phyloP scores from a whole-genome alignment of 2,888 invertebrate genomes.

The Amblyteles armatorius region DNA sequence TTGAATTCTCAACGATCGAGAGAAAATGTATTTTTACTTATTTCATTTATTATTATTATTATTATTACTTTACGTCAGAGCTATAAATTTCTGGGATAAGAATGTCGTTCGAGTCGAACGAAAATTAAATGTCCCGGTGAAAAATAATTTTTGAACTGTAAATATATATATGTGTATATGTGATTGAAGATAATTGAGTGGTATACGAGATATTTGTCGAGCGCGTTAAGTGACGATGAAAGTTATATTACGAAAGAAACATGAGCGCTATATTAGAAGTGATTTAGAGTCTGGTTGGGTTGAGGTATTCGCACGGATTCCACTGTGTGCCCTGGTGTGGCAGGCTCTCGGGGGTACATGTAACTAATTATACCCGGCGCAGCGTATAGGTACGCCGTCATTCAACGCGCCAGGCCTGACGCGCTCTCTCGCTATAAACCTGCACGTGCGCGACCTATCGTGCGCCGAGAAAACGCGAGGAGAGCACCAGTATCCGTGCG shows the following conservation, averaged over 20 bases:
- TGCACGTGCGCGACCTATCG: constrained; percentile 44
- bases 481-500: background rate
- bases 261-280: constrained; percentile 37
- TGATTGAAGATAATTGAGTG: constrained; percentile 14
- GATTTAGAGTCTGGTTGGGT: constrained; percentile 33
- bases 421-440: constrained; percentile 18
- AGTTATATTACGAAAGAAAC: constrained; percentile 42
- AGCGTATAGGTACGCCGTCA: constrained; percentile 41
- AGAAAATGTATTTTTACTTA: too few species aligned
- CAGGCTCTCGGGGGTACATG: constrained; percentile 13
- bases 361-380: constrained; percentile 47
- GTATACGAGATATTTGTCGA: background rate
- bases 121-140: background rate
- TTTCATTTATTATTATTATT: background rate
- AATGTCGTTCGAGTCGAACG: background rate
- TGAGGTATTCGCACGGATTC: constrained; percentile 41
- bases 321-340: background rate
- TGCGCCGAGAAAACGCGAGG: constrained; percentile 19
- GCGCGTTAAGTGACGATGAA: constrained; percentile 46
- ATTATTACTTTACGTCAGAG: background rate
- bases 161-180: background rate
- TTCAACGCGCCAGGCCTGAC: constrained; percentile 41
- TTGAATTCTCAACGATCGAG: background rate
- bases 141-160: background rate
- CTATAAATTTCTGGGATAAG: background rate